These are phyloP conservation scores for Prietella phreatophila DNA, from an alignment of 2,113 vertebrate genomes.

Conservation along the genomic window DNA sequence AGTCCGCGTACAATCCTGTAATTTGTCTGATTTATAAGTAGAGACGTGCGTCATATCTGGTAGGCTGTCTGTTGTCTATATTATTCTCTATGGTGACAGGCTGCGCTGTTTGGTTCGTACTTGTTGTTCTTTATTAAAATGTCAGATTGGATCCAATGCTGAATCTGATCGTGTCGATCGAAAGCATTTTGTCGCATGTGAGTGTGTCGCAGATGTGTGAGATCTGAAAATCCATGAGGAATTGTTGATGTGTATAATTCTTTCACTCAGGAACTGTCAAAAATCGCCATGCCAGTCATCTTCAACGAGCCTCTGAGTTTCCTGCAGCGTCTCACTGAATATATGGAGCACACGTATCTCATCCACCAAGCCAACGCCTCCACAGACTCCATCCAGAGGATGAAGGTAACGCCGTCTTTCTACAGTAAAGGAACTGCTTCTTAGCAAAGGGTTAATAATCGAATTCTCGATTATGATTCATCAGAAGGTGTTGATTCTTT, in stretches of 20 bases:
- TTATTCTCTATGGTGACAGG: background rate
- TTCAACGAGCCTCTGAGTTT: constrained; percentile 98
- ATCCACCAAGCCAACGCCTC: constrained; percentile 89
- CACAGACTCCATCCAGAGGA: constrained; percentile 83
- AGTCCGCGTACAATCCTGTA: background rate
- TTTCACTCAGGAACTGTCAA: constrained; percentile 85
- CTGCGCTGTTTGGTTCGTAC: background rate
- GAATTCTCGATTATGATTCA: background rate
- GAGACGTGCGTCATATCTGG: background rate
- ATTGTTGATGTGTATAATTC: background rate
- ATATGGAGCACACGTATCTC: constrained; percentile 98
- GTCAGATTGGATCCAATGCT: no score
- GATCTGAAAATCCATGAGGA: background rate
- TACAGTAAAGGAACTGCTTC: background rate
- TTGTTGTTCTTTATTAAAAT: background rate
- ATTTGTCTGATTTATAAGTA: constrained; percentile 7
- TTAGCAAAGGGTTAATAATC: background rate
- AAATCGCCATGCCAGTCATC: constrained; percentile 97
- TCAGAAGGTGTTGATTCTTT: background rate
- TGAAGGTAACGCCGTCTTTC: constrained; percentile 79
- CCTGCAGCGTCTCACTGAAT: constrained; percentile 90
- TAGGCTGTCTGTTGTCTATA: background rate
- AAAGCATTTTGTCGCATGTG: background rate
- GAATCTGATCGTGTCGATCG: background rate
- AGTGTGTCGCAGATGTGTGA: constrained; percentile 2